Percentiles rank a stretch among this genome's conserved stretches.
Conservation (phyloP, 2,113 vertebrate species). For the Anarhynchus alexandrinus region DNA sequence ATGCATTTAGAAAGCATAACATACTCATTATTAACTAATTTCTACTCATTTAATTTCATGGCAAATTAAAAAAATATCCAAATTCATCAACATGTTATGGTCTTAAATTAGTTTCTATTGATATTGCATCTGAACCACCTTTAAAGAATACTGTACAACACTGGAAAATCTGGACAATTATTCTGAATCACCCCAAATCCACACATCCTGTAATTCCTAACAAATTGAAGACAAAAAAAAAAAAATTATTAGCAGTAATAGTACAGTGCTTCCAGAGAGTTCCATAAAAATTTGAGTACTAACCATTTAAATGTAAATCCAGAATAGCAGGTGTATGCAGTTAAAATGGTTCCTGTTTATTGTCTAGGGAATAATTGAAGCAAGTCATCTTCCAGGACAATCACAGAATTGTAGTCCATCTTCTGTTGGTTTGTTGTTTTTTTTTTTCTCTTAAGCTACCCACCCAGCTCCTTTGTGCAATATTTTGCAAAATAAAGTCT, state of each 20-base stretch:
- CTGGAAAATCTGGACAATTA: not conserved
- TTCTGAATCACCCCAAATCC: not conserved
- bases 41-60: not conserved
- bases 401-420: not conserved
- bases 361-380: not conserved
- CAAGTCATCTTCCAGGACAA: not conserved
- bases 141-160: not conserved
- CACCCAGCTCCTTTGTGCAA: not conserved
- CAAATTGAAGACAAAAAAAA: not conserved
- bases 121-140: not conserved
- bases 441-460: not conserved
- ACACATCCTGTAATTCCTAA: not conserved
- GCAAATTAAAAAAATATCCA: not conserved
- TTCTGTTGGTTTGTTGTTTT: not conserved
- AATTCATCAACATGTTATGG: not conserved
- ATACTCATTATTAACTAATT: not conserved
- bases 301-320: not conserved
- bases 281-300: not conserved
- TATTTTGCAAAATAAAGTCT: not conserved
- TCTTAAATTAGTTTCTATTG: not conserved
- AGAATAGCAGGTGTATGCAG: not conserved
- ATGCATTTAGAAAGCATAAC: not conserved
- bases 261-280: not conserved
- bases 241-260: not conserved
- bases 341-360: not conserved